Base-by-base conservation (phyloP, 2,888 invertebrate genomes). In the Catonia carolina region DNA sequence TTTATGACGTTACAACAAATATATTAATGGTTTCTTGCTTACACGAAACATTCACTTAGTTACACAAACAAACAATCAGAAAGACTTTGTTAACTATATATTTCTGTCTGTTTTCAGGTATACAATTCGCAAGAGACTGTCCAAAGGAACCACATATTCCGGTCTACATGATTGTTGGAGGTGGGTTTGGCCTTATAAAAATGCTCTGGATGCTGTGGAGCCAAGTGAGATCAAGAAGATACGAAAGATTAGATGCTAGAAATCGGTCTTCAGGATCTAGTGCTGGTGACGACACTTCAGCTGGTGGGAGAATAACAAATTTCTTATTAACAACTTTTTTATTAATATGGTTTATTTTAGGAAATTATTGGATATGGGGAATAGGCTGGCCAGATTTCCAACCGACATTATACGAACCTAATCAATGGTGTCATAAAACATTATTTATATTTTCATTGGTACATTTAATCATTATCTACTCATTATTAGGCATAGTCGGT, bases 101-200 rank as follows among this genome's bases (percentile, higher is more conserved):
- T n/a, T n/a, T n/a, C n/a, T n/a, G n/a, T n/a, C n/a, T n/a, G n/a
- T n/a, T 71, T 70, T n/a, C 77, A 89, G 90, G 90, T 62, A 80
- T 87, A 51, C 85, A 89, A 68, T 87, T 85, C 72, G 79, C 86
- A 58, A 78, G 84, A 17, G 87, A 89, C 69, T 90, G 90, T 65
- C 89, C 89, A 0, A 78, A 79, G 45, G 85, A 88, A 71, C 84
- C 85, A 0, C 78, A 83, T 59, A 82, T 90, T 62, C 88, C 89
- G 0, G 80, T 88, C 22, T 90, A 89, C 74, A 85, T 89, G 81
- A 80, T 89, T 56, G 86, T 89, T n/a, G 89, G 89, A 0, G 90
- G 89, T 0, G 80, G 82, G 8, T 78, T 86, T 10, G 89, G 89
- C 0, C 78, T 84, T 14, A 75, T 84, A 1, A 84, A 86, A 61